Evolutionary conservation across 2,797 vertebrate species (phyloP), one percentile per base, ranked within the genome.

Genomic region (Siniperca undulata): DNA sequence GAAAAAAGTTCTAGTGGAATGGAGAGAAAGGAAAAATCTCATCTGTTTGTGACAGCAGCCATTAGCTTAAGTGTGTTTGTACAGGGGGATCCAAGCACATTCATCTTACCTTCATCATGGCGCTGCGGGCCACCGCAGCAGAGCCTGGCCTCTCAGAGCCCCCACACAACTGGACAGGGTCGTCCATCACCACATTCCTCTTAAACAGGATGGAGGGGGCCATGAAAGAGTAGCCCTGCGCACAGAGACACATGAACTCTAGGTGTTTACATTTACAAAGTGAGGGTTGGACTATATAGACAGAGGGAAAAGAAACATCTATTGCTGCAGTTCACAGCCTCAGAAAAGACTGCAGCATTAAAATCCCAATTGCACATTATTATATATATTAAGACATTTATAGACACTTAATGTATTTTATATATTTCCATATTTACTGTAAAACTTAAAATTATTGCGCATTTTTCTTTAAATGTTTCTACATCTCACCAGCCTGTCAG

Each of bases 131-230:
- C 71, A 99, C 98, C 27, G 95, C 97, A 24, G 97, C 96, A 27
- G 94, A 93, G 66, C 98, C 97, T 7, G 99, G 99, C 65, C 97
- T 97, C 70, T 99, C 97, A 4, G 95, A 94, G 62, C 93, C 96
- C 65, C 96, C 86, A 67, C 97, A 97, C 93, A 98, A 96, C 94
- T 98, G 97, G 78, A 97, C 92, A 17, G 96, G 96, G 85, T 99
- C 98, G 58, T 97, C 95, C 91, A 98, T 97, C 86, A 99, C 98
- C 62, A 96, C 98, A 58, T 99, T 99, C 87, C 97, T 98, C 95
- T 99, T 99, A 92, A 99, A 99, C 72, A 99, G 96, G 88, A 99
- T 99, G 83, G 99, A 99, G 56, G 99, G 99, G 74, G 98, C 97
- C 92, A 99, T 98, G 76, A 99, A 99, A 74, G 99, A 99, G 93